phyloP scores from a whole-genome alignment of 2,888 invertebrate genomes.

The Perithous albicinctus region DNA sequence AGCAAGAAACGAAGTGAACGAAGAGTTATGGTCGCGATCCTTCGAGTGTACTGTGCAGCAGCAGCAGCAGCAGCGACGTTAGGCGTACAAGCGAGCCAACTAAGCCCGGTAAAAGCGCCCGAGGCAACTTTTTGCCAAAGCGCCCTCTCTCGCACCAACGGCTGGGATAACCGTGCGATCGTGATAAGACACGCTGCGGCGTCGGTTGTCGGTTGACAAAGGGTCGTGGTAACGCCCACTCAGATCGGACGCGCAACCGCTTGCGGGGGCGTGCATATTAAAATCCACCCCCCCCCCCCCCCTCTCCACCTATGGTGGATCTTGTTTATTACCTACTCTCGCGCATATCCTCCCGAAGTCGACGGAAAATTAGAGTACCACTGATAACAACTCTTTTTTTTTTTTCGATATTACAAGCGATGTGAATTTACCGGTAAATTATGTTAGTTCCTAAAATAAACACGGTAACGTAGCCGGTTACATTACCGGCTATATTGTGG shows the following conservation, averaged over 20 bases:
- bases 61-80: constrained; percentile 11
- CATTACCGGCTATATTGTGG: no score
- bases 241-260: constrained; percentile 80
- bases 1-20: constrained; percentile 47
- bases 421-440: no score
- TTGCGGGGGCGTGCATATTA: constrained; percentile 82
- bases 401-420: background rate
- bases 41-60: no score
- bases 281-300: constrained; percentile 72
- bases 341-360: constrained; percentile 26
- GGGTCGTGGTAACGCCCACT: constrained; percentile 81
- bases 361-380: constrained; percentile 20
- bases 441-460: no score
- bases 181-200: constrained; percentile 81
- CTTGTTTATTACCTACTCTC: constrained; percentile 74
- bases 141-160: constrained; percentile 34
- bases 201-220: constrained; percentile 82
- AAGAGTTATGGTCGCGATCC: constrained; percentile 74
- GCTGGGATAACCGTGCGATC: constrained; percentile 72
- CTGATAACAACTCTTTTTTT: background rate
- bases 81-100: constrained; percentile 17
- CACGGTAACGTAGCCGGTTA: no score
- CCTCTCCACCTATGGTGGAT: constrained; percentile 62
- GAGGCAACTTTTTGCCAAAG: constrained; percentile 20
- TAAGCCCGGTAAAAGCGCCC: constrained; percentile 26